Base-by-base conservation (phyloP, 2,888 invertebrate genomes). In the Heliconius ethilla region DNA sequence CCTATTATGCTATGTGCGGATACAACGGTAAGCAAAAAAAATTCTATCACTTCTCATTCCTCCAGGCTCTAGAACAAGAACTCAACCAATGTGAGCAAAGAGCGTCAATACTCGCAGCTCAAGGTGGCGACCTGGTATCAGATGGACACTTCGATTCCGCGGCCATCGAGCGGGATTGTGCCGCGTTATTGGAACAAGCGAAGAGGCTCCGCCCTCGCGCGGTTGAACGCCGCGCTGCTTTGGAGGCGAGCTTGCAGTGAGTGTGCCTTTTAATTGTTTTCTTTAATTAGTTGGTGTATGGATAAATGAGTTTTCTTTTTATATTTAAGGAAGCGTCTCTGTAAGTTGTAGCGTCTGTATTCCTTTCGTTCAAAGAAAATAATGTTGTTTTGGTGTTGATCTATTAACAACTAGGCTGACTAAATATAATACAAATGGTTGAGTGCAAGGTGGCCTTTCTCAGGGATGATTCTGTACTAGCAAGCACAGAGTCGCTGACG, bases 61-160 rank as follows among this genome's bases (percentile, higher is more conserved):
- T n/a, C 4, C 33, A 96, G 95, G 95, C 95, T 0, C 86, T 99
- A 25, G 99, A 99, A 88, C 96, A 96, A 79, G 99, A 99, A 87
- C 95, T 99, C 81, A 94, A 95, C 3, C 95, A 96, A n/a, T 97
- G 98, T 96, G 97, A 97, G 85, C 96, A 96, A 81, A 97, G 97
- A 83, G 97, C 99, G 2, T 95, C 96, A 55, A 96, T 97, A 78
- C 95, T 99, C 22, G 96, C 97, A 0, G 95, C 96, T 0, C 96
- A 97, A 88, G 98, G 99, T 13, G 96, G 97, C 82, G 97, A 98
- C 91, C 97, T 99, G 96, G 98, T 97, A 0, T 97, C 98, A 51
- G 98, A 97, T 79, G 99, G 98, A 0, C 99, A 99, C 92, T 99
- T 99, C 92, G 99, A 99, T 94, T 97, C 98, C 3, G 96, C 96